These are phyloP conservation scores for Cuculus canorus DNA, from an alignment of 2,797 vertebrate genomes.

Conservation along the genomic window DNA sequence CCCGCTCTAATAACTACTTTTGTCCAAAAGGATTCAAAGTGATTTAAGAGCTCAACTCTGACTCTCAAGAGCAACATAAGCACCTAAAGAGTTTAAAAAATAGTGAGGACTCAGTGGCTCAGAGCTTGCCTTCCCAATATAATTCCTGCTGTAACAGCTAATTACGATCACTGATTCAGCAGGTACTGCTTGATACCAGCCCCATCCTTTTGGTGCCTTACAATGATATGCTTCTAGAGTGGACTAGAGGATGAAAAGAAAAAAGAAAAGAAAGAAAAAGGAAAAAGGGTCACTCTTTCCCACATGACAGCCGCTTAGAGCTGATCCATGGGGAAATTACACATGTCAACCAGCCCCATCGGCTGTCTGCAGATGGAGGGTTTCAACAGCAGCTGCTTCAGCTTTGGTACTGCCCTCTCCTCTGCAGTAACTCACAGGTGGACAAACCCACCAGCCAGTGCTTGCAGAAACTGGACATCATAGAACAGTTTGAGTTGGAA, in stretches of 20 bases:
- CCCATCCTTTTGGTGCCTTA: not conserved
- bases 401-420: not conserved
- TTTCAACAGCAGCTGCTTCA: slow-evolving; percentile 3
- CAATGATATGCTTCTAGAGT: not conserved
- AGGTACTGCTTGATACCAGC: not conserved
- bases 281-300: not conserved
- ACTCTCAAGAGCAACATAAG: slow-evolving; percentile 40
- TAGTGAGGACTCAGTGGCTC: not conserved
- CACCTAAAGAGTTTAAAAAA: slow-evolving; percentile 50
- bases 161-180: slow-evolving; percentile 4
- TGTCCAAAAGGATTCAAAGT: slow-evolving; percentile 36
- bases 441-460: not conserved
- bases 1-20: slow-evolving; percentile 25
- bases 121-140: not conserved
- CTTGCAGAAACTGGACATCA: not conserved
- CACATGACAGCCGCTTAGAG: not conserved
- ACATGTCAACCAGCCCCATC: not conserved
- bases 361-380: not conserved
- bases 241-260: not conserved
- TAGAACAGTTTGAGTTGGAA: too few relatives aligned
- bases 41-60: slow-evolving; percentile 50
- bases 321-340: slow-evolving; percentile 12
- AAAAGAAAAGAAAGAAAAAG: too few relatives aligned
- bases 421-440: not conserved
- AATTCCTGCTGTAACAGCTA: not conserved